Base-by-base conservation (phyloP, 2,797 vertebrate genomes). In the Hydrophis major region DNA sequence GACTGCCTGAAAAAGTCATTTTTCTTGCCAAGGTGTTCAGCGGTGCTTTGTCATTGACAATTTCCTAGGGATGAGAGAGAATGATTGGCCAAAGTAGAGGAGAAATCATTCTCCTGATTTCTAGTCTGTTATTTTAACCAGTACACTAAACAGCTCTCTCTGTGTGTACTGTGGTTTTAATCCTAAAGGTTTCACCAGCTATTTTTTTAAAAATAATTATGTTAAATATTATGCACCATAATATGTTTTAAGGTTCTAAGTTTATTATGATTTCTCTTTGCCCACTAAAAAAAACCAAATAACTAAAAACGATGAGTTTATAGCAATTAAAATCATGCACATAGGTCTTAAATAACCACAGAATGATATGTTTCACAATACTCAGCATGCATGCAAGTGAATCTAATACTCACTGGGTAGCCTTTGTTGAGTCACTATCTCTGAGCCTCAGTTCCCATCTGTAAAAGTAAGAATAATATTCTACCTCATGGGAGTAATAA, bases 401-500 rank as follows among this genome's bases (percentile, higher is more conserved):
- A 89, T 91, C 90, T 63, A 89, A 91, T 93, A 93, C 93, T 93
- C 93, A 93, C 93, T 93, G 90, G 69, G 90, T 89, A 50, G 74
- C 87, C 87, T 86, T 63, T 32, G 87, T 27, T 91, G 93, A 91
- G 87, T 89, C 90, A 89, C 86, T 91, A 86, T 89, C 86, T 93
- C 87, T 93, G 87, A 93, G 90, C 50, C 90, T 91, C 69, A 93
- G 59, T 88, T 93, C 93, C 93, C 93, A 93, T 89, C 93, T 93
- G 93, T 32, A 93, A 93, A 93, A 93, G 93, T 90, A 93, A 93
- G 87, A 93, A 93, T 91, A 93, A 89, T 63, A 60, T 91, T 93
- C 93, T 88, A 37, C 93, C 90, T 93, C 57, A 55, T 89, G 87
- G 69, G 59, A 93, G 18, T 89, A 59, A n/a, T 28, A 93, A 61